Evolutionary conservation across 2,797 vertebrate species (phyloP).

Genomic region (Acanthis flammea): DNA sequence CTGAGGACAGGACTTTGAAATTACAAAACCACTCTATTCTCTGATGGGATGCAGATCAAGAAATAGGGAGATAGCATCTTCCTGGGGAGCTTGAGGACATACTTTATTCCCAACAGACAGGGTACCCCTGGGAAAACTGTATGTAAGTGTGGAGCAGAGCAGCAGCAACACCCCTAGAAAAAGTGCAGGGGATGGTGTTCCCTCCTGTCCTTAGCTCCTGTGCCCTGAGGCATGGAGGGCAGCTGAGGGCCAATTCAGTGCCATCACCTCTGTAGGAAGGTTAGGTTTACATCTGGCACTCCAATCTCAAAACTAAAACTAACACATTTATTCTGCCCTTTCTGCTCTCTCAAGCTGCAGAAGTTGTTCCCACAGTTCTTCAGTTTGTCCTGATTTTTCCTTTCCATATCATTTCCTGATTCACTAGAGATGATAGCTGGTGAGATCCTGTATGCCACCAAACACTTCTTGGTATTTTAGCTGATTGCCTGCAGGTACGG

Average conservation of each 20-base stretch:
- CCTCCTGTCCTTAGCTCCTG: not conserved
- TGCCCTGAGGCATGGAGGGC: not conserved
- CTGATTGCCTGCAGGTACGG: not conserved
- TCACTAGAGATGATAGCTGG: not conserved
- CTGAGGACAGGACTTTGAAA: not conserved
- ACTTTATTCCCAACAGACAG: not conserved
- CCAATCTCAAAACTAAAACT: not conserved
- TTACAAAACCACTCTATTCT: not conserved
- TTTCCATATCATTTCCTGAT: not conserved
- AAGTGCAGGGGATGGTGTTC: not conserved
- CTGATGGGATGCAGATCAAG: not conserved
- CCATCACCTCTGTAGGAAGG: not conserved
- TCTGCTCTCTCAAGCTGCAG: not conserved
- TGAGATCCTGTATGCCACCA: not conserved
- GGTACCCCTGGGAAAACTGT: not conserved
- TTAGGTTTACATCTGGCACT: not conserved
- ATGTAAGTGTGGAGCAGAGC: not conserved
- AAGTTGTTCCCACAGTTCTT: constrained; percentile 1
- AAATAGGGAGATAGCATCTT: not conserved
- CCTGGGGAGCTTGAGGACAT: not conserved
- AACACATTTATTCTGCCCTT: not conserved
- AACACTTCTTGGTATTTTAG: not conserved
- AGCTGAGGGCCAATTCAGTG: not conserved
- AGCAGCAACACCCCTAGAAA: fast-evolving
- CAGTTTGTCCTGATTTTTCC: constrained; percentile 36